Percentiles rank a stretch among this genome's conserved stretches.
These are phyloP conservation scores for Anabas testudineus DNA, from an alignment of 2,797 vertebrate genomes.

Conservation along the genomic window DNA sequence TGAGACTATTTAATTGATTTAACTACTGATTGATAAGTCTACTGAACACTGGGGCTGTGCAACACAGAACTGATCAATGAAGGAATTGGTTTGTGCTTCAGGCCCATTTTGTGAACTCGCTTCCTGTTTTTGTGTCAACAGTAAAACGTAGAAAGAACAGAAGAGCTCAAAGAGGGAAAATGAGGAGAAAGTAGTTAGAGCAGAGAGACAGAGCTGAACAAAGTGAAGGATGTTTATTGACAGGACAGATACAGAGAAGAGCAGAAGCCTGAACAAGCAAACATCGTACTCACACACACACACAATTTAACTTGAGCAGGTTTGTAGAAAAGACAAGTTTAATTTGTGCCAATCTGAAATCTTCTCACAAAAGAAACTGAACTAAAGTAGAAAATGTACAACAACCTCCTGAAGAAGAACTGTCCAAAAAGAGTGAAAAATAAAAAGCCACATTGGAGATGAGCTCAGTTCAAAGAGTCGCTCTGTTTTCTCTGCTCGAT, in stretches of 20 bases:
- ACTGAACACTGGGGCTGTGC: too few species aligned
- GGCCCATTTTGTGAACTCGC: too few species aligned
- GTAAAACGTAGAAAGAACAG: slow-evolving; percentile 5
- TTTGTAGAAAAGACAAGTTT: slow-evolving; percentile 96
- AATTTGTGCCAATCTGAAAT: slow-evolving; percentile 91
- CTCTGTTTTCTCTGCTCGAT: slow-evolving; percentile 11
- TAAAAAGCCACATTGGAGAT: slow-evolving; percentile 21
- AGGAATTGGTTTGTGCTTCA: too few species aligned
- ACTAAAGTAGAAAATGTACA: slow-evolving; percentile 94
- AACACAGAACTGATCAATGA: too few species aligned
- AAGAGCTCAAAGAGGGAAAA: slow-evolving; percentile 43
- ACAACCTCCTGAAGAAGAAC: slow-evolving; percentile 79
- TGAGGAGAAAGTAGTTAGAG: slow-evolving; percentile 81
- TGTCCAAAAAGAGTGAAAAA: slow-evolving; percentile 65
- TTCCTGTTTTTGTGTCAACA: background rate
- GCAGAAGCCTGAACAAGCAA: slow-evolving; percentile 83
- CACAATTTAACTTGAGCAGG: slow-evolving; percentile 86
- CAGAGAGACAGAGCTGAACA: slow-evolving; percentile 91
- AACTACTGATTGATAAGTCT: too few species aligned
- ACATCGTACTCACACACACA: slow-evolving; percentile 81
- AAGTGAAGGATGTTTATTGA: slow-evolving; percentile 96
- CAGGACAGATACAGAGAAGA: slow-evolving; percentile 86
- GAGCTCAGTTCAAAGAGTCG: background rate
- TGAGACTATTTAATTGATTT: too few species aligned
- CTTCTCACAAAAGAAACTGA: slow-evolving; percentile 92